phyloP scores from a whole-genome alignment of 2,113 vertebrate species.

The Lycaon pictus region DNA sequence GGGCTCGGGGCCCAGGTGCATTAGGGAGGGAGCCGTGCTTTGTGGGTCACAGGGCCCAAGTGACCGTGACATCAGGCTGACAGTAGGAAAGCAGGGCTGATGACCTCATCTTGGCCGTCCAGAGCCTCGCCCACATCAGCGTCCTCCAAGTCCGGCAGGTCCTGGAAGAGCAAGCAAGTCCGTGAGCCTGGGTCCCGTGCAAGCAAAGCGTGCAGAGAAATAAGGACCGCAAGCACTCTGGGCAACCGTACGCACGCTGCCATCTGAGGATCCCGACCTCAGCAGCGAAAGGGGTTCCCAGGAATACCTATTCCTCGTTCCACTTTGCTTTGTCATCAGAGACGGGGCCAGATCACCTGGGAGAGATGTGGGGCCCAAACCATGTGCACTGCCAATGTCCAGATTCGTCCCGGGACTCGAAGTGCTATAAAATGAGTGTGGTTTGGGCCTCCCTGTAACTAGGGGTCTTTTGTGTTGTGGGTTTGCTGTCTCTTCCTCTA shows the following conservation, averaged over 20 bases:
- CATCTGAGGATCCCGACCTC: not conserved
- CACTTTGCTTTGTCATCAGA: not conserved
- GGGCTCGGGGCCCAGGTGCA: not conserved
- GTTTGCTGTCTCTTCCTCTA: not conserved
- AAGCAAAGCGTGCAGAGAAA: not conserved
- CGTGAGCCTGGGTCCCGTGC: not conserved
- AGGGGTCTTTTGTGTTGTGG: no score
- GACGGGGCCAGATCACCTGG: not conserved
- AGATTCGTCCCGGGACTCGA: accelerated
- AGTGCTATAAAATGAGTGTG: no score
- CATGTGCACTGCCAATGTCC: not conserved
- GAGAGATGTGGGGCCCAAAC: not conserved
- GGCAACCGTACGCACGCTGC: no score
- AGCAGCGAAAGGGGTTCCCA: not conserved
- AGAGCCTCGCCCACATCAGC: slow-evolving; percentile 40
- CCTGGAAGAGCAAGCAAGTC: slow-evolving; percentile 83
- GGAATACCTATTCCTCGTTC: not conserved
- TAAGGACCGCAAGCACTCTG: not conserved
- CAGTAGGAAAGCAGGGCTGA: not conserved
- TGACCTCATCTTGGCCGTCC: slow-evolving; percentile 44
- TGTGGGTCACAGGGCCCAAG: not conserved
- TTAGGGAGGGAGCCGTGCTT: not conserved
- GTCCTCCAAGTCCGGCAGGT: slow-evolving; percentile 96
- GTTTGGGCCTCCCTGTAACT: not conserved
- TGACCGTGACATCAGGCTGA: not conserved